Percentiles rank a stretch among this genome's conserved stretches.
phyloP scores from a whole-genome alignment of 92 coral and sea anemone genomes.

The Meandrina meandrites region DNA sequence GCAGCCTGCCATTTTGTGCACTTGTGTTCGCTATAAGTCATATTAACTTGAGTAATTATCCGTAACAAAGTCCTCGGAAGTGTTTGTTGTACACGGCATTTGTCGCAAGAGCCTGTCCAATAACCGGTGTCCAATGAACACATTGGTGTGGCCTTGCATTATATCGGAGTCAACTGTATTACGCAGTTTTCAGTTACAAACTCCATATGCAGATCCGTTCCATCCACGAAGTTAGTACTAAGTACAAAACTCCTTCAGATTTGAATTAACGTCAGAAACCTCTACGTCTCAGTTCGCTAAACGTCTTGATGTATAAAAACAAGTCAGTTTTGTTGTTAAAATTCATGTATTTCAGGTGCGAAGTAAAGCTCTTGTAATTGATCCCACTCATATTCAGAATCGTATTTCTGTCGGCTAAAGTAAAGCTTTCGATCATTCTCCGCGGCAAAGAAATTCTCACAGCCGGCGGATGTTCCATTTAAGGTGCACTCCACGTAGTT shows the following conservation, averaged over 20 bases:
- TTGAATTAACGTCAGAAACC: background rate
- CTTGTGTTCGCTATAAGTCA: background rate
- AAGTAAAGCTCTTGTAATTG: constrained; percentile 24
- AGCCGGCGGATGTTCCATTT: constrained; percentile 49
- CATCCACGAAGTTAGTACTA: background rate
- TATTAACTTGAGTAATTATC: background rate
- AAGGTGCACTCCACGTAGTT: constrained; percentile 65
- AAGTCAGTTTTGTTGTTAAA: background rate
- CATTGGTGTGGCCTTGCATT: no score
- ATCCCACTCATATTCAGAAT: constrained; percentile 22
- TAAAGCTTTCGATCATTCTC: constrained; percentile 19
- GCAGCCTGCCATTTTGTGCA: background rate
- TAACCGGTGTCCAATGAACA: no score
- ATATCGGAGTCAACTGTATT: background rate
- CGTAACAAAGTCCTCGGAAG: no score
- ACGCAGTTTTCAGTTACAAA: background rate
- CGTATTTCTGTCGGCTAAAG: background rate
- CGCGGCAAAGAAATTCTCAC: constrained; percentile 39
- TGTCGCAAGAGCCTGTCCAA: no score
- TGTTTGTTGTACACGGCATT: background rate
- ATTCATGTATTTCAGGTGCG: constrained; percentile 35
- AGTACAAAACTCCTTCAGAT: background rate
- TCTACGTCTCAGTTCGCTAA: background rate
- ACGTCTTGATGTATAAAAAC: background rate
- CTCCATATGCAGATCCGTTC: background rate